Base-by-base conservation (phyloP, 2,888 invertebrate genomes). In the Stegophylla sp. region DNA sequence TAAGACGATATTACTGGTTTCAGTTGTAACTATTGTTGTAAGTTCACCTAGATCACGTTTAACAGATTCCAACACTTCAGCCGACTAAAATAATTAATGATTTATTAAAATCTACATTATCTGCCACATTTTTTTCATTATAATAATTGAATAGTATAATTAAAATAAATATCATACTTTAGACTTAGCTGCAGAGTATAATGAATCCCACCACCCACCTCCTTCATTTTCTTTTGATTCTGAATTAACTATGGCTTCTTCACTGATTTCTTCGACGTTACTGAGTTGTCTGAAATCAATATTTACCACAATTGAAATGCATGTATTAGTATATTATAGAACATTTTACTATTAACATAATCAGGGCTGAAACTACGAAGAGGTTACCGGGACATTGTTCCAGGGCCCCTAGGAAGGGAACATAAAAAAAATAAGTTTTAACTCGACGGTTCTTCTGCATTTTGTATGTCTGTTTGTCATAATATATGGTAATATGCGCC, bases 21-120 rank as follows among this genome's bases (percentile, higher is more conserved):
- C 92, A 83, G 89, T 89, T 86, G 91, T 91, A 4, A 93, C 92
- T 12, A 91, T 92, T 74, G 89, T 89, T 17, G 92, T 91, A 84
- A 93, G 90, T 86, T 93, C 93, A 85, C 91, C 92, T 84, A 93
- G 87, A 86, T 93, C 93, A 85, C 91, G 91, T 86, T 91, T 92
- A 83, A 93, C 92, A 88, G 92, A 92, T 82, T 92, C 91, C 84
- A 92, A 89, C 3, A 93, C 92, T 86, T 92, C 92, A 1, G 90
- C 90, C 71, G 92, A 92, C 92, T 92, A 86, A 1, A 88, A 86
- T 83, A 83, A 2, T 13, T n/a, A 28, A 41, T 53, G 41, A 51
- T 43, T 34, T 26, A 3, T 45, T 67, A 28, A 67, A 67, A 15
- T 13, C n/a, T 3, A 43, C n/a, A 7, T 53, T 20, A 41, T 59